These are phyloP conservation scores for Argyresthia albistria DNA, from an alignment of 2,888 invertebrate species.

Conservation along the genomic window DNA sequence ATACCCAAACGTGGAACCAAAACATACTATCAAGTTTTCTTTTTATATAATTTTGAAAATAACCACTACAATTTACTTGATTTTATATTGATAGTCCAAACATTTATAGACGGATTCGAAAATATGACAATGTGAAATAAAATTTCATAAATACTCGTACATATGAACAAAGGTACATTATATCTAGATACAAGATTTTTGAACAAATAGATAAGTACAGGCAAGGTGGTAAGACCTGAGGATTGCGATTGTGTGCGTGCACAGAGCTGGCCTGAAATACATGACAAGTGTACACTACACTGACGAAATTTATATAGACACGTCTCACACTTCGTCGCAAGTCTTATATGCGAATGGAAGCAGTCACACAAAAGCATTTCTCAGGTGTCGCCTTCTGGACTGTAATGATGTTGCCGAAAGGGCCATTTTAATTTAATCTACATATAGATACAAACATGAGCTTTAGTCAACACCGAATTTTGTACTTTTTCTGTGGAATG, in stretches of 20 bases:
- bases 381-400: too few relatives aligned
- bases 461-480: constrained; percentile 68
- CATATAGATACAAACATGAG: constrained; percentile 62
- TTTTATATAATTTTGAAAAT: constrained; percentile 65
- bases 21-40: constrained; percentile 47
- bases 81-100: constrained; percentile 58
- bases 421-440: constrained; percentile 58
- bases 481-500: constrained; percentile 66
- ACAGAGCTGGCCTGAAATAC: too few relatives aligned
- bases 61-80: constrained; percentile 48
- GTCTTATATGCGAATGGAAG: too few relatives aligned
- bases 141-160: constrained; percentile 21
- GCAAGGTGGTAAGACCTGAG: too few relatives aligned
- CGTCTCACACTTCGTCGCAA: too few relatives aligned
- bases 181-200: constrained; percentile 48
- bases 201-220: constrained; percentile 40
- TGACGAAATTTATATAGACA: too few relatives aligned
- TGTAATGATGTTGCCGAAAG: constrained; percentile 51
- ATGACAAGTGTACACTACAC: too few relatives aligned
- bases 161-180: constrained; percentile 33
- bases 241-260: too few relatives aligned
- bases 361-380: too few relatives aligned
- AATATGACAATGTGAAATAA: constrained; percentile 54
- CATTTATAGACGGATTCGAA: constrained; percentile 67
- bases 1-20: constrained; percentile 71